These are phyloP conservation scores for Pyrrhura leucotis DNA, from an alignment of 2,797 vertebrate species.

Conservation along the genomic window DNA sequence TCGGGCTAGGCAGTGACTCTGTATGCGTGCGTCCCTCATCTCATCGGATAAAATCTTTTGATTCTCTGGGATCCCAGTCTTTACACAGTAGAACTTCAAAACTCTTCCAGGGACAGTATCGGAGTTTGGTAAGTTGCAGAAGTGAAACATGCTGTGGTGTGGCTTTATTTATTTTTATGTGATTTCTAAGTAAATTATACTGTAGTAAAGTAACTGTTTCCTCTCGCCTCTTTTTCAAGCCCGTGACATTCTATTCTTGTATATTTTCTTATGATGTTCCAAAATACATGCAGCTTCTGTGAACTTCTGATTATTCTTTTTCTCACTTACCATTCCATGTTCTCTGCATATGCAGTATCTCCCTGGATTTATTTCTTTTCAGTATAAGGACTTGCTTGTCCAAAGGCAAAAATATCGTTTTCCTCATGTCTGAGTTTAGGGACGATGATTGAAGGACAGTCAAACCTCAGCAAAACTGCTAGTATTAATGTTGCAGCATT, in stretches of 20 bases:
- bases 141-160: neutral
- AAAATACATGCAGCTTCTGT: neutral
- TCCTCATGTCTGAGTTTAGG: neutral
- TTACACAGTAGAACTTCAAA: slow-evolving; percentile 89
- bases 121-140: slow-evolving; percentile 90
- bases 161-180: rapidly evolving
- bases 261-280: neutral
- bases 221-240: neutral
- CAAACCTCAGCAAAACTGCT: neutral
- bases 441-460: neutral
- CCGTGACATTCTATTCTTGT: neutral
- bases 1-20: slow-evolving; percentile 92
- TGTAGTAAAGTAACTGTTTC: neutral
- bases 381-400: neutral
- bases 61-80: slow-evolving; percentile 91
- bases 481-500: neutral
- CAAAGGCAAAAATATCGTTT: neutral
- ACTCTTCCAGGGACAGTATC: slow-evolving; percentile 93
- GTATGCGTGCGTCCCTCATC: slow-evolving; percentile 92
- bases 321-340: neutral
- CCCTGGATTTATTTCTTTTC: neutral
- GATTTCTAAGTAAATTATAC: neutral
- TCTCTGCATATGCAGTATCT: neutral
- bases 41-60: slow-evolving; percentile 95
- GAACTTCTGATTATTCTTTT: neutral